phyloP scores from a whole-genome alignment of 1,140 invertebrate species.

The Drosophila pruinosa region DNA sequence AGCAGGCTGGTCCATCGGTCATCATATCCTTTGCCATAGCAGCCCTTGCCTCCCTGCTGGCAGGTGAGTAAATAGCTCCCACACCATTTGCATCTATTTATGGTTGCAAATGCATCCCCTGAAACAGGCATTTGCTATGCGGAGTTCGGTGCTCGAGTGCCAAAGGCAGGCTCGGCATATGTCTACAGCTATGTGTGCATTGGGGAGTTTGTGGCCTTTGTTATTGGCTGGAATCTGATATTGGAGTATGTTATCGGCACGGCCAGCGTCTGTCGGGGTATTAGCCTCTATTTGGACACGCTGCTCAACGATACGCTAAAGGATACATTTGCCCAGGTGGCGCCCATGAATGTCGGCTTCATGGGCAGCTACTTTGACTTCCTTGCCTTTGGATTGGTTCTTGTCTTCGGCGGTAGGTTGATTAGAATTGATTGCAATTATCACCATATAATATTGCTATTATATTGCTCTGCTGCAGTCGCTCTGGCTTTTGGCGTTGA shows the following conservation, averaged over 20 bases:
- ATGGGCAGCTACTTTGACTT: conserved; percentile 88
- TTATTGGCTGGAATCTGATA: conserved; percentile 94
- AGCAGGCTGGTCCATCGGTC: conserved; percentile 91
- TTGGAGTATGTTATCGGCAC: conserved; percentile 95
- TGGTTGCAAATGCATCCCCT: conserved; percentile 62
- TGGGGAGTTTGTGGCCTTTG: conserved; percentile 91
- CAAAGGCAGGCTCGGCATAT: conserved; percentile 93
- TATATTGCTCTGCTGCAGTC: conserved; percentile 47
- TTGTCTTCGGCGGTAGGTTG: conserved; percentile 85
- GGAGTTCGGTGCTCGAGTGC: conserved; percentile 93
- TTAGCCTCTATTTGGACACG: conserved; percentile 90
- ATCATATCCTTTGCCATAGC: conserved; percentile 92
- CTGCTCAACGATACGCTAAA: conserved; percentile 84
- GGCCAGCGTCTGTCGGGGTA: conserved; percentile 92
- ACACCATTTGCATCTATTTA: neutral
- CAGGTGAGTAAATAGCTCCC: conserved; percentile 84
- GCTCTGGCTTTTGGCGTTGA: conserved; percentile 91
- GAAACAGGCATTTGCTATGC: conserved; percentile 92
- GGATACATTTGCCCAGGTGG: conserved; percentile 76
- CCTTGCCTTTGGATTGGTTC: conserved; percentile 86
- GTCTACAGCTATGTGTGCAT: conserved; percentile 95
- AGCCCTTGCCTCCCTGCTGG: conserved; percentile 92
- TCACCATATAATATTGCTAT: neutral
- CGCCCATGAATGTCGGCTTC: conserved; percentile 85
- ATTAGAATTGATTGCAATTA: too few species aligned